A percentile compares a stretch with the other conserved stretches of the same genome.
These are phyloP conservation scores for Stenurella melanura DNA, from an alignment of 2,888 invertebrate species.

Conservation along the genomic window DNA sequence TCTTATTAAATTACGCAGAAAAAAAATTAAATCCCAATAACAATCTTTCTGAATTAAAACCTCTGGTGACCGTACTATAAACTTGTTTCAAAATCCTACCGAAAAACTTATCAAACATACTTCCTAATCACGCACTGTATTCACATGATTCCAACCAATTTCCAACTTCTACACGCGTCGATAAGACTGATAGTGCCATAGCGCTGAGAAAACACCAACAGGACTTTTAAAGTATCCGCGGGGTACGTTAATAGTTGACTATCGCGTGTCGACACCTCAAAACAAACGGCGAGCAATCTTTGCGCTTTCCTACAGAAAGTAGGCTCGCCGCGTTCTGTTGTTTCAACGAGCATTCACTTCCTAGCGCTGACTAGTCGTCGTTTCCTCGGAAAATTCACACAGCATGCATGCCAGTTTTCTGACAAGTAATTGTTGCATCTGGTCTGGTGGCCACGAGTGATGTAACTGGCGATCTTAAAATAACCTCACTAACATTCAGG, in stretches of 20 bases:
- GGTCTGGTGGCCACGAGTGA: conserved; percentile 40
- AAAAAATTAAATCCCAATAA: no score
- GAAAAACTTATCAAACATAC: neutral
- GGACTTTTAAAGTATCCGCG: neutral
- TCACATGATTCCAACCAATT: neutral
- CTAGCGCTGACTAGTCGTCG: conserved; percentile 14
- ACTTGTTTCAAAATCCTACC: no score
- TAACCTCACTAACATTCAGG: conserved; percentile 48
- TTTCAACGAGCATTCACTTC: conserved; percentile 25
- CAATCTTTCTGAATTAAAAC: no score
- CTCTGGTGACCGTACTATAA: no score
- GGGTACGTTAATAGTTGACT: conserved; percentile 9
- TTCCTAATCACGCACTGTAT: neutral
- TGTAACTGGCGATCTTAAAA: conserved; percentile 49
- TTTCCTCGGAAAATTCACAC: conserved; percentile 36
- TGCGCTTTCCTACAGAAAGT: conserved; percentile 26
- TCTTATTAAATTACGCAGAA: no score
- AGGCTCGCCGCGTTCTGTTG: conserved; percentile 18
- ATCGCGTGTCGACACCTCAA: neutral
- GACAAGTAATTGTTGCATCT: conserved; percentile 33
- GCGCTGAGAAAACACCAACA: neutral
- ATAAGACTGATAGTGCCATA: conserved; percentile 10
- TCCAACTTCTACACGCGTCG: neutral
- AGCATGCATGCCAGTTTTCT: conserved; percentile 34
- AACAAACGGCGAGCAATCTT: conserved; percentile 31